Evolutionary conservation across 2,888 invertebrate species (phyloP).

Genomic region (Cataglyphis rosenhaueri): DNA sequence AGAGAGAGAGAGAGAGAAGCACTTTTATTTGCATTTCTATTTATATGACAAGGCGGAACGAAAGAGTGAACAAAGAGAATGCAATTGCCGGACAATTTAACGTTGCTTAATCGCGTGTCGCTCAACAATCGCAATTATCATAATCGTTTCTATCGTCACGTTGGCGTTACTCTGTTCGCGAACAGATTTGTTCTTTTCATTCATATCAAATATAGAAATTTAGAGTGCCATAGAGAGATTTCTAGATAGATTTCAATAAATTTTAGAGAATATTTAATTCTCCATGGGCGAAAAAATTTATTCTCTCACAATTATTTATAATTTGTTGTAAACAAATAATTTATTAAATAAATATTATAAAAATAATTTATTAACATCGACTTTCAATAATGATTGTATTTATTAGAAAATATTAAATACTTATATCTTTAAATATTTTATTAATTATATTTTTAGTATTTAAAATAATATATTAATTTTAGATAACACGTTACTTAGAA

Average conservation of each 20-base stretch:
- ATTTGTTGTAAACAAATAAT: background rate
- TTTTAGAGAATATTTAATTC: background rate
- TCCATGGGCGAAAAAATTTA: background rate
- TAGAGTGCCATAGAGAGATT: background rate
- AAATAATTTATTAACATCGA: background rate
- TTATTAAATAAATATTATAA: background rate
- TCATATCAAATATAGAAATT: background rate
- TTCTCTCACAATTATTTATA: background rate
- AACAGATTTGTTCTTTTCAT: background rate
- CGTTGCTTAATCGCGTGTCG: constrained; percentile 26
- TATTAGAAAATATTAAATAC: background rate
- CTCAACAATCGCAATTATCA: constrained; percentile 40
- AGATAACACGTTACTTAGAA: background rate
- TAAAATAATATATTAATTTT: background rate
- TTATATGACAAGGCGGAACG: constrained; percentile 27
- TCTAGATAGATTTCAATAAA: no score
- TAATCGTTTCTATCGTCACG: constrained; percentile 36
- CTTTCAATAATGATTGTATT: background rate
- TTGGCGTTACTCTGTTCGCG: constrained; percentile 19
- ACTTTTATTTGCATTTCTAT: constrained; percentile 2
- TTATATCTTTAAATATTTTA: background rate
- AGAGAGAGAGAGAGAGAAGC: no score
- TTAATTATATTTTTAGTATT: background rate
- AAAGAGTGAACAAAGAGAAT: constrained; percentile 2
- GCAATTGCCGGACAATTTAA: constrained; percentile 32